These are phyloP conservation scores for Clarias macrocephalus DNA, from an alignment of 2,113 vertebrate genomes.

Conservation along the genomic window DNA sequence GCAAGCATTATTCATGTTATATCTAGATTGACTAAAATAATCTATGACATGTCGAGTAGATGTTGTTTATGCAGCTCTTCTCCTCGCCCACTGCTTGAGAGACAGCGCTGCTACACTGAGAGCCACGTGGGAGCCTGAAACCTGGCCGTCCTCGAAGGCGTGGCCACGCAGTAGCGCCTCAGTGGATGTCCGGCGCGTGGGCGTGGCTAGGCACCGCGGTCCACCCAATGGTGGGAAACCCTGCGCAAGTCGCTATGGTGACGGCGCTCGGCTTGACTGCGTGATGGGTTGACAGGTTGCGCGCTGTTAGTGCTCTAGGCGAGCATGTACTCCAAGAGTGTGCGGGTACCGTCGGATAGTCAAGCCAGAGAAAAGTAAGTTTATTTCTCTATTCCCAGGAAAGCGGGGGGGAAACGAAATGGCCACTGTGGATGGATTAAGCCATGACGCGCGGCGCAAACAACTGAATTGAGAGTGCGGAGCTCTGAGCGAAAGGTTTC, in stretches of 20 bases:
- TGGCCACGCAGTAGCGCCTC: slow-evolving; percentile 69
- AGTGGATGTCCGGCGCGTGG: slow-evolving; percentile 68
- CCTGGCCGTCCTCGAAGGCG: slow-evolving; percentile 55
- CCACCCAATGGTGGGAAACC: slow-evolving; percentile 83
- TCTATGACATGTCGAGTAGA: background rate
- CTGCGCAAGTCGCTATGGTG: slow-evolving; percentile 89
- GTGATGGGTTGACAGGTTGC: slow-evolving; percentile 95
- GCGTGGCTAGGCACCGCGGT: slow-evolving; percentile 52
- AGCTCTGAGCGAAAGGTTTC: background rate
- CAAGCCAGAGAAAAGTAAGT: slow-evolving; percentile 98
- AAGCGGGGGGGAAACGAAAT: slow-evolving; percentile 3
- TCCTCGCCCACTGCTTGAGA: background rate
- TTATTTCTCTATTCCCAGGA: slow-evolving; percentile 66
- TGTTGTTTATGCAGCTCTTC: background rate
- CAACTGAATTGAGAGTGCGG: background rate
- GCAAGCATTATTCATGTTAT: background rate
- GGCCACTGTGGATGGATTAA: slow-evolving; percentile 27
- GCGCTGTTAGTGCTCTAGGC: slow-evolving; percentile 91
- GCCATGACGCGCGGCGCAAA: background rate
- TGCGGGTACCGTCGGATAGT: slow-evolving; percentile 93
- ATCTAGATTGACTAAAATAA: background rate
- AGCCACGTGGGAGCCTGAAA: slow-evolving; percentile 20
- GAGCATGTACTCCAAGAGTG: slow-evolving; percentile 98
- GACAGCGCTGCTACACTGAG: background rate
- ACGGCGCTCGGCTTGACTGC: slow-evolving; percentile 89